Evolutionary conservation across 2,888 invertebrate species (phyloP).

Genomic region (Papilio demoleus): DNA sequence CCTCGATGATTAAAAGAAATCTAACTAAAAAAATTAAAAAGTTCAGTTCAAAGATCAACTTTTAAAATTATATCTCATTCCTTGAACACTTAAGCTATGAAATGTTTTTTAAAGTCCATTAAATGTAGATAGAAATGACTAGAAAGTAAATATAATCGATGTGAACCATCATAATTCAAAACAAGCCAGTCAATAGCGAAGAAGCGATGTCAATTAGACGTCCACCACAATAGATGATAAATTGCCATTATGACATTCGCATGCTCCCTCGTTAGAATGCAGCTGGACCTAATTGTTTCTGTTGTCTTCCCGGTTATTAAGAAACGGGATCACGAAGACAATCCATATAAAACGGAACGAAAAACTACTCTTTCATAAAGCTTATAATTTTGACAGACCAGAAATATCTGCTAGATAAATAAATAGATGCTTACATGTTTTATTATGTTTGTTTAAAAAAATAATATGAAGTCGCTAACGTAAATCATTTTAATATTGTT

Average conservation of each 20-base stretch:
- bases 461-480: constrained; percentile 22
- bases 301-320: constrained; percentile 39
- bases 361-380: too few relatives aligned
- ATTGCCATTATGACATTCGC: constrained; percentile 37
- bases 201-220: constrained; percentile 36
- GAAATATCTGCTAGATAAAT: too few relatives aligned
- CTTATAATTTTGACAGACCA: too few relatives aligned
- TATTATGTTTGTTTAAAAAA: constrained; percentile 19
- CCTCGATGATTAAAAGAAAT: too few relatives aligned
- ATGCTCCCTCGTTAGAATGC: constrained; percentile 25
- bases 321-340: constrained; percentile 31
- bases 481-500: constrained; percentile 32
- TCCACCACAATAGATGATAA: constrained; percentile 38
- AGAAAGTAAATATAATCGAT: neutral
- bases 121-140: too few relatives aligned
- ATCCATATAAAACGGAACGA: too few relatives aligned
- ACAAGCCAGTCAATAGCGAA: constrained; percentile 34
- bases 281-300: constrained; percentile 35
- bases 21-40: too few relatives aligned
- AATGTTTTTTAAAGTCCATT: too few relatives aligned
- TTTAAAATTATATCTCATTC: too few relatives aligned
- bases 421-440: too few relatives aligned
- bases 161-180: constrained; percentile 23
- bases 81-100: too few relatives aligned
- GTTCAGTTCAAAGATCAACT: too few relatives aligned